phyloP scores from a whole-genome alignment of 2,888 invertebrate species.

The Cordylochernes scorpioides region DNA sequence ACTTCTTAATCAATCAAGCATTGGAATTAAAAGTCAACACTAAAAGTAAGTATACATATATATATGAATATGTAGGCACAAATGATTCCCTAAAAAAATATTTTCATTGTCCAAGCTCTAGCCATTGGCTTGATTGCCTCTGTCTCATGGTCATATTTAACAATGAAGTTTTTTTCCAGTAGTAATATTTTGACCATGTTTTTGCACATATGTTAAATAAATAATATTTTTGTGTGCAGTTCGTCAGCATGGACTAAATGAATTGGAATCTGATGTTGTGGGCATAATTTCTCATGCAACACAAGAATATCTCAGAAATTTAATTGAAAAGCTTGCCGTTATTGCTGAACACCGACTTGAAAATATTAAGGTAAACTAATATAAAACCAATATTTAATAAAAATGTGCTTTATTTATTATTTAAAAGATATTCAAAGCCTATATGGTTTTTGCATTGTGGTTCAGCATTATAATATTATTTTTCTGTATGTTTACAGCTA shows the following conservation, averaged over 20 bases:
- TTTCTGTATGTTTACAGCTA: constrained; percentile 32
- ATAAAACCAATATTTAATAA: too few species aligned
- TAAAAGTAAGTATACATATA: constrained; percentile 29
- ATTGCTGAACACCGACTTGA: constrained; percentile 86
- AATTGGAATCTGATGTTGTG: constrained; percentile 58
- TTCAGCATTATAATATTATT: constrained; percentile 3
- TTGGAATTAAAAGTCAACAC: constrained; percentile 49
- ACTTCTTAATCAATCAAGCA: constrained; percentile 46
- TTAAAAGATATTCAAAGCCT: too few species aligned
- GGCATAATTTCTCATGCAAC: constrained; percentile 72
- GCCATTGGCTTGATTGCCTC: too few species aligned
- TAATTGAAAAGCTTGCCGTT: constrained; percentile 66
- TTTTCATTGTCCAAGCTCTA: too few species aligned
- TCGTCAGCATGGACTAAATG: constrained; percentile 44
- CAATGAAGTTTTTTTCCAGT: too few species aligned
- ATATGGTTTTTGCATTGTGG: constrained; percentile 2
- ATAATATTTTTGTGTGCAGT: constrained; percentile 22
- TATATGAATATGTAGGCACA: too few species aligned
- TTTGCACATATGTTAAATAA: too few species aligned
- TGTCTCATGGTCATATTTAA: too few species aligned
- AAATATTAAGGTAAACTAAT: constrained; percentile 57
- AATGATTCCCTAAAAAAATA: too few species aligned
- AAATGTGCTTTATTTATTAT: constrained; percentile 5
- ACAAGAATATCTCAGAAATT: constrained; percentile 66
- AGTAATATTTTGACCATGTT: too few species aligned